phyloP scores from a whole-genome alignment of 1,140 invertebrate genomes.

The Eubasilissa regina region DNA sequence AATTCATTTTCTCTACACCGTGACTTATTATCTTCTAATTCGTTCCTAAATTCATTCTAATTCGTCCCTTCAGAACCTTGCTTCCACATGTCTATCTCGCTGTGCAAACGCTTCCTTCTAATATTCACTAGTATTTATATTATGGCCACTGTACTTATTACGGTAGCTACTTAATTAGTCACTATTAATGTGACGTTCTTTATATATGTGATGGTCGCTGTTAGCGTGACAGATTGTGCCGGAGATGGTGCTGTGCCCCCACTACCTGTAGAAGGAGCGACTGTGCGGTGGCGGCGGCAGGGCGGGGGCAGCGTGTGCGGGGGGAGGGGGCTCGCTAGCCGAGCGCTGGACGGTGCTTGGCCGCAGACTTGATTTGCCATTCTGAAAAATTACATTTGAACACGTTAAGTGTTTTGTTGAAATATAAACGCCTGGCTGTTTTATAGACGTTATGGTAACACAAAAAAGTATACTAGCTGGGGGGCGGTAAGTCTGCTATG shows the following conservation, averaged over 20 bases:
- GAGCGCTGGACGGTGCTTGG: constrained; percentile 74
- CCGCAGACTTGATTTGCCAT: constrained; percentile 62
- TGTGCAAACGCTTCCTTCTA: neutral
- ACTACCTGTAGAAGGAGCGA: constrained; percentile 69
- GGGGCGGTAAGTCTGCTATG: too few relatives aligned
- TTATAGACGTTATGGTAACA: too few relatives aligned
- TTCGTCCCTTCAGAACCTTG: neutral
- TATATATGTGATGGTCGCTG: too few relatives aligned
- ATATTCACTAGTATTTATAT: neutral
- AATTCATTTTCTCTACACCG: too few relatives aligned
- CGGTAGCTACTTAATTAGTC: too few relatives aligned
- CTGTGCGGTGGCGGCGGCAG: constrained; percentile 68
- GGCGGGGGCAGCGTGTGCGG: constrained; percentile 67
- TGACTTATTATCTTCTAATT: too few relatives aligned
- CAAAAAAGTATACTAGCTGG: too few relatives aligned
- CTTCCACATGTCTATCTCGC: neutral
- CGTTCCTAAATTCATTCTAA: neutral
- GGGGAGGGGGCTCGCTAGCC: constrained; percentile 76
- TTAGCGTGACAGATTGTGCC: neutral
- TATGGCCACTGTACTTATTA: too few relatives aligned
- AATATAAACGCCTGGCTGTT: too few relatives aligned
- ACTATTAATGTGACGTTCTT: too few relatives aligned
- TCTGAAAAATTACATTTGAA: constrained; percentile 51
- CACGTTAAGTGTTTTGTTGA: neutral
- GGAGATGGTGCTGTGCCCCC: constrained; percentile 34